Conservation (phyloP, 2,888 invertebrate species). For the Mythimna lalbum region DNA sequence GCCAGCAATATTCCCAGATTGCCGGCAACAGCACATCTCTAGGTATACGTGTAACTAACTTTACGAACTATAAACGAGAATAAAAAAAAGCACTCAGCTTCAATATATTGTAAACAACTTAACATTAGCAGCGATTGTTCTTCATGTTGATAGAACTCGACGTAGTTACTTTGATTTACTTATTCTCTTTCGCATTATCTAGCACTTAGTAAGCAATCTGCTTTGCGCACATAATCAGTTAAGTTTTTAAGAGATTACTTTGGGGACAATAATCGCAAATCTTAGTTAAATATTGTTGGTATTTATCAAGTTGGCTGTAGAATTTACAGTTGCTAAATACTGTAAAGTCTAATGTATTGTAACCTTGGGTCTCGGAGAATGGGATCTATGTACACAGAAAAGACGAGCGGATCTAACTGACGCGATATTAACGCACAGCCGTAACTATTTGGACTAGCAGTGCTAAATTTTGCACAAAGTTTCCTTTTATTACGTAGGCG, state of each 20-base stretch:
- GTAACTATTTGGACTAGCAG: too few species aligned
- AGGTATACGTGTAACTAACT: slow-evolving; percentile 1
- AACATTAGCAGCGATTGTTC: slow-evolving; percentile 13
- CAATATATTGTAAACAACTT: slow-evolving; percentile 39
- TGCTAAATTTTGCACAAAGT: too few species aligned
- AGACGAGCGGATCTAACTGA: slow-evolving; percentile 4
- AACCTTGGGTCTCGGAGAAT: slow-evolving; percentile 19
- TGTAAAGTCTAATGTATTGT: slow-evolving; percentile 10
- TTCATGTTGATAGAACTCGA: slow-evolving; percentile 14
- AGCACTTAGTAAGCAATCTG: slow-evolving; percentile 35
- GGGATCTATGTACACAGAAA: neutral
- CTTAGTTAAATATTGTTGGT: slow-evolving; percentile 24
- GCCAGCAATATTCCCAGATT: too few species aligned
- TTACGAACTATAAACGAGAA: slow-evolving; percentile 27
- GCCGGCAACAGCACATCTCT: too few species aligned
- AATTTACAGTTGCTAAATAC: slow-evolving; percentile 19
- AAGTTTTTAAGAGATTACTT: slow-evolving; percentile 45
- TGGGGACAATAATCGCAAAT: slow-evolving; percentile 39
- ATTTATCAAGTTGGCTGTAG: slow-evolving; percentile 18
- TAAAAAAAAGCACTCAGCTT: slow-evolving; percentile 32
- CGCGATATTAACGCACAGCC: too few species aligned
- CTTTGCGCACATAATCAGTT: slow-evolving; percentile 16
- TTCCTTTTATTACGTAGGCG: too few species aligned
- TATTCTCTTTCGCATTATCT: slow-evolving; percentile 33
- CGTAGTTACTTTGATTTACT: slow-evolving; percentile 34